Percentiles rank a stretch among this genome's conserved stretches.
Evolutionary conservation across 2,113 vertebrate genomes (phyloP).

Genomic region (Hippopotamus amphibius): DNA sequence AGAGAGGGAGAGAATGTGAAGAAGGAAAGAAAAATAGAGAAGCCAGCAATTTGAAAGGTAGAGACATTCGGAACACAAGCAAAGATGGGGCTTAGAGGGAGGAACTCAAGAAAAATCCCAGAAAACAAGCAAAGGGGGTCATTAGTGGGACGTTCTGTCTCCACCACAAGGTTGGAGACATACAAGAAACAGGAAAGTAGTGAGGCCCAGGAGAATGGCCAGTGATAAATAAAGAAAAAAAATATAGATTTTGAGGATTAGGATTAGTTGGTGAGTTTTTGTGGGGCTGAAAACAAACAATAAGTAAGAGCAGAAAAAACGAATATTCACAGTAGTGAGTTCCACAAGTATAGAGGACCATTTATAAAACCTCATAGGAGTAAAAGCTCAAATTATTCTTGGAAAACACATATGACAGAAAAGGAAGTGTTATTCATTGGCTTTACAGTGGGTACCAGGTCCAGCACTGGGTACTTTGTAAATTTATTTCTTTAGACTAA

Average conservation of each 20-base stretch:
- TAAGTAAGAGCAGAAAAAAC: background rate
- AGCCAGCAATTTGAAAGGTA: background rate
- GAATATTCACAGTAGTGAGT: conserved; percentile 7
- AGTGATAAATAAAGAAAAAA: background rate
- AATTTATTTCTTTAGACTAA: conserved; percentile 41
- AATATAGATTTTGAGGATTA: background rate
- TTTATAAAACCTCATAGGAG: background rate
- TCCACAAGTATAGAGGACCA: background rate
- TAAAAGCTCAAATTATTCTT: background rate
- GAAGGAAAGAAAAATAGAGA: background rate
- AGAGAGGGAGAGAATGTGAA: background rate
- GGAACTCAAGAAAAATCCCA: background rate
- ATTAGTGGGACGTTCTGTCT: background rate
- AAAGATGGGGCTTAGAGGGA: background rate
- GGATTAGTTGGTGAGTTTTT: background rate
- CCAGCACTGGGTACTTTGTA: background rate
- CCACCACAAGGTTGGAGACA: background rate
- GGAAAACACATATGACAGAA: background rate
- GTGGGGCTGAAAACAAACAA: conserved; percentile 32
- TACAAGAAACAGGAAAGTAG: background rate
- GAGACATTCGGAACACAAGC: background rate
- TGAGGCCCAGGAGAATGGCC: background rate
- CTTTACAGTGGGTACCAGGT: background rate
- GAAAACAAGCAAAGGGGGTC: background rate
- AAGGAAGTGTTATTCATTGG: background rate